Base-by-base conservation (phyloP, 2,888 invertebrate species). In the Lamproptera curius region DNA sequence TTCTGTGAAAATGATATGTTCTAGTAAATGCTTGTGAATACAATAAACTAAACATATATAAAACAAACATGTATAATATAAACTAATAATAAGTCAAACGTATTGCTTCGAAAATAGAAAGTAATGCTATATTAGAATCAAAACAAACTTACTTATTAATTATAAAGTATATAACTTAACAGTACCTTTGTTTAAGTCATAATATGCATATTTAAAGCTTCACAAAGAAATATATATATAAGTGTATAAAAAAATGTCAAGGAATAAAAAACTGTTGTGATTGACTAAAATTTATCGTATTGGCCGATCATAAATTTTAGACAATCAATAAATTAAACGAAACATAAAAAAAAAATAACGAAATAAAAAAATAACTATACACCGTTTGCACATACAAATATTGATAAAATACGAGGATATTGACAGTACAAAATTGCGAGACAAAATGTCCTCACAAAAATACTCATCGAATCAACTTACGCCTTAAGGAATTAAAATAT, bases 1-100 rank as follows among this genome's bases (percentile, higher is more conserved):
- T 72, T 72, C 69, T 67, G 62, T 58, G 58, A 63, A 59, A 70
- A 66, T 76, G 78, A 80, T 79, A 80, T 79, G 77, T 76, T 69
- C 63, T 66, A 57, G 65, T 59, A 59, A 57, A 58, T 55, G 58
- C 59, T 61, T 61, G 56, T 52, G 16, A n/a, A 23, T 37, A 46
- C 39, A 46, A n/a, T 44, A 34, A 40, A 44, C 33, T 34, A 26
- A 41, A 28, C n/a, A 41, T 16, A 20, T 14, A 42, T n/a, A 15
- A 10, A 28, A 16, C 11, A 39, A 11, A 44, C 33, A 16, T n/a
- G 33, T 20, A 20, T 31, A 5, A 20, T 20, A 6, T 26, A 26
- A 43, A 43, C 20, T 28, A 28, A 6, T 3, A 34, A 20, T 11
- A 28, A 14, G 39, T 48, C 42, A 48, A 48, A 17, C 9, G 16